Base-by-base conservation (phyloP, 37 sponge, comb jelly and placozoan genomes). In the Agelas oroides region DNA sequence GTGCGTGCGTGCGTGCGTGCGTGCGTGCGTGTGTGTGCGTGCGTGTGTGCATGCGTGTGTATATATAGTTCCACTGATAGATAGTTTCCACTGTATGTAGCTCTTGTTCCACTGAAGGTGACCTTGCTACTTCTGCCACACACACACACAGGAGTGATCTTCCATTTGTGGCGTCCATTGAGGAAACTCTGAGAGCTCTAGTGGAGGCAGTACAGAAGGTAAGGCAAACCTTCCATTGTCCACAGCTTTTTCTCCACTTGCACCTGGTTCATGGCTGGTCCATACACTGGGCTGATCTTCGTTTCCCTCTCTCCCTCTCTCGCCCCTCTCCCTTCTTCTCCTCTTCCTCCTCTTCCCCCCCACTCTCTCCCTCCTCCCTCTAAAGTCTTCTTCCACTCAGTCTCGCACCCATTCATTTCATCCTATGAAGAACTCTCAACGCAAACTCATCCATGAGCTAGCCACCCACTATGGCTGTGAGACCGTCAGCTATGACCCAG, bases 371-470 rank as follows among this genome's bases (percentile, higher is more conserved):
- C 62, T 61, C 62, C 62, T 61, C 62, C 62, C 27, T 25, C 62
- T 61, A 14, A 5, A 27, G 69, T 31, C 69, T 20, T 53, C 80
- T 24, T 8, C 69, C 34, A 32, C 1, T 28, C 68, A 80, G 75
- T 21, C 57, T 13, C 53, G 38, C 1, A 59, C 18, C 1, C 76
- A 84, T 52, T 12, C 16, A 14, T 95, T 95, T 67, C 66, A 40
- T 27, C 79, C 86, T 0, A 92, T 92, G 91, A 83, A 84, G 61
- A 65, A 32, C 23, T 57, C 83, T 1, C 80, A 90, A 37, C 82
- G 96, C 30, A 75, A 75, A 46, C 31, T 84, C 18, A 57, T 96
- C 46, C 96, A 96, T 53, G 96, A 96, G 61, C 89, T 96, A 53
- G 88, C 93, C 5, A 78, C n/a, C 13, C 40, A 65, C 64, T 96